Base-by-base conservation (phyloP, 2,888 invertebrate genomes). In the Folsomia candida region DNA sequence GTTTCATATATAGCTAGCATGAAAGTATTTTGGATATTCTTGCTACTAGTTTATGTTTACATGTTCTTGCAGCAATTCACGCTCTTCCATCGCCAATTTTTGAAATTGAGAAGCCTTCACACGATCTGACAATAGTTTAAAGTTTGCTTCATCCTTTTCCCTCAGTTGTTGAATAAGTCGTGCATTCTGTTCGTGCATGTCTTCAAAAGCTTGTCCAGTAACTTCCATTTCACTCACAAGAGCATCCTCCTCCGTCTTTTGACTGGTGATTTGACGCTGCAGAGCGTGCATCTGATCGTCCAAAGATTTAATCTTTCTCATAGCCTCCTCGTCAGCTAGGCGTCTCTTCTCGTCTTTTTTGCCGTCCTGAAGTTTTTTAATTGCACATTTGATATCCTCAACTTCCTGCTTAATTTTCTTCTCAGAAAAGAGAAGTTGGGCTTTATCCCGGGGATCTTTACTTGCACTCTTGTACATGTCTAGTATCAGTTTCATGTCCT, bases 161-260 rank as follows among this genome's bases (percentile, higher is more conserved):
- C 96, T 86, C 70, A 99, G 85, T 83, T 98, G 97, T 80, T 97
- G 96, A 66, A 98, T 91, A 24, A 98, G 87, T 51, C 97, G 86
- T 0, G 94, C 94, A 84, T 97, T 97, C 85, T 97, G 97, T 81
- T 98, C 97, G 85, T 98, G 97, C 96, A 97, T 97, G 82, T 99
- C 98, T 83, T 99, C 98, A 82, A 97, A 97, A 0, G 98, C 98
- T 83, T 97, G 97, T 0, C 98, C 98, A 0, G 98, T 99, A 2
- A 97, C 96, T 83, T 99, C 98, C 95, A 99, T 97, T 85, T 99
- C 99, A 82, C 94, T 97, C 20, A 98, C 86, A 65, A 99, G 86
- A 0, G 97, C 96, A 82, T 98, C 97, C 83, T 98, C 97, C 83
- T 97, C 96, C 88, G 90, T 83, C 73, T 86, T 87, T 74, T 86